These are phyloP conservation scores for Sebastes trivittatus DNA, from an alignment of 2,797 vertebrate genomes.

Conservation along the genomic window DNA sequence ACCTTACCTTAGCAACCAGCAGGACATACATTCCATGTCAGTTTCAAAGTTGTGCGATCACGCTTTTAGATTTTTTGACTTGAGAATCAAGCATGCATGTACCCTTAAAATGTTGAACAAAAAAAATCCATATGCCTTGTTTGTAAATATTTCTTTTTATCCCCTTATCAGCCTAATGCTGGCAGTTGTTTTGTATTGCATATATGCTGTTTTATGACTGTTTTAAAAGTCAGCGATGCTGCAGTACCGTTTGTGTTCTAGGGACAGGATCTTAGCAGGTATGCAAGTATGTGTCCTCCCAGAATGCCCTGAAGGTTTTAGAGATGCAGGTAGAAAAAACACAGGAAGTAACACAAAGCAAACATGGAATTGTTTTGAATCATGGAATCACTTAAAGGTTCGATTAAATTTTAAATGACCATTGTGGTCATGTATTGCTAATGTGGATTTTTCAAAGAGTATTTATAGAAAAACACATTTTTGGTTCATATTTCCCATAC, in stretches of 20 bases:
- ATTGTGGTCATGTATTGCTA: conserved; percentile 26
- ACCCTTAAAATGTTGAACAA: conserved; percentile 69
- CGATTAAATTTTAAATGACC: conserved; percentile 12
- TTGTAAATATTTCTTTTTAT: conserved; percentile 73
- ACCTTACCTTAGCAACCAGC: conserved; percentile 63
- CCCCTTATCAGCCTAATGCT: conserved; percentile 51
- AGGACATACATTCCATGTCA: conserved; percentile 73
- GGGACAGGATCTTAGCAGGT: conserved; percentile 13
- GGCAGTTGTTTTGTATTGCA: conserved; percentile 58
- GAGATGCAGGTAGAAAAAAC: conserved; percentile 39
- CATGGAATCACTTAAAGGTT: background rate
- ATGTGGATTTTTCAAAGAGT: conserved; percentile 50
- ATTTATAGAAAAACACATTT: conserved; percentile 54
- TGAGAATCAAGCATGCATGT: conserved; percentile 66
- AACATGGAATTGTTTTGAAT: conserved; percentile 2
- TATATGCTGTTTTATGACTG: conserved; percentile 43
- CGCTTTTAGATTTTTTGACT: conserved; percentile 59
- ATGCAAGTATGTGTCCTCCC: conserved; percentile 17
- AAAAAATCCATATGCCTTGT: conserved; percentile 45
- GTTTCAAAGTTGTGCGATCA: conserved; percentile 49
- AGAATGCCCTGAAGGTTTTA: conserved; percentile 32
- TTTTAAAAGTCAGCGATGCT: conserved; percentile 50
- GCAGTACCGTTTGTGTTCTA: conserved; percentile 41
- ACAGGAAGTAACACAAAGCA: conserved; percentile 44
- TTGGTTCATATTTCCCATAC: conserved; percentile 2